phyloP scores from a whole-genome alignment of 2,113 vertebrate species.

The Malaclemys terrapin region DNA sequence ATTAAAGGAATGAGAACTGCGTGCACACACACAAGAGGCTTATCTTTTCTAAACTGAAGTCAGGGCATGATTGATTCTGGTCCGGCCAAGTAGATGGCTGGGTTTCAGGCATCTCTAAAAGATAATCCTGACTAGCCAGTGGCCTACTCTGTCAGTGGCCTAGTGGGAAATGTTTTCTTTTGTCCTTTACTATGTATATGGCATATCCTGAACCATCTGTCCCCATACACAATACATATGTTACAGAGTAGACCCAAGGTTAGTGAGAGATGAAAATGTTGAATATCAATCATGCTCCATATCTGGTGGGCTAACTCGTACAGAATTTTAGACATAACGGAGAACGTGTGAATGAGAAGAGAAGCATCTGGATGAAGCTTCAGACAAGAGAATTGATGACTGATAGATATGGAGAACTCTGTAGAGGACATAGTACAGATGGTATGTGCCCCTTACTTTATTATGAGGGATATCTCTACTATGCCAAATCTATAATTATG shows the following conservation, averaged over 20 bases:
- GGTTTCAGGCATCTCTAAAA: background rate
- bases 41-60: no score
- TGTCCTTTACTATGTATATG: background rate
- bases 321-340: background rate
- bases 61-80: no score
- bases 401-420: background rate
- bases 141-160: background rate
- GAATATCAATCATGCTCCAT: background rate
- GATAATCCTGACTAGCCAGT: background rate
- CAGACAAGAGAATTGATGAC: no score
- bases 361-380: background rate
- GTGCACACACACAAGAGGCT: background rate
- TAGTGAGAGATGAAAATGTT: background rate
- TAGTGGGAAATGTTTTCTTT: background rate
- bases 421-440: background rate
- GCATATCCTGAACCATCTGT: background rate
- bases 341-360: background rate
- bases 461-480: background rate
- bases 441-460: background rate
- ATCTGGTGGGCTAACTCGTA: background rate
- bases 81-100: background rate
- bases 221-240: background rate
- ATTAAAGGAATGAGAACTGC: background rate
- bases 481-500: background rate
- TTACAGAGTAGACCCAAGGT: background rate